Conservation (phyloP, 2,113 vertebrate species). For the Oryzias celebensis region DNA sequence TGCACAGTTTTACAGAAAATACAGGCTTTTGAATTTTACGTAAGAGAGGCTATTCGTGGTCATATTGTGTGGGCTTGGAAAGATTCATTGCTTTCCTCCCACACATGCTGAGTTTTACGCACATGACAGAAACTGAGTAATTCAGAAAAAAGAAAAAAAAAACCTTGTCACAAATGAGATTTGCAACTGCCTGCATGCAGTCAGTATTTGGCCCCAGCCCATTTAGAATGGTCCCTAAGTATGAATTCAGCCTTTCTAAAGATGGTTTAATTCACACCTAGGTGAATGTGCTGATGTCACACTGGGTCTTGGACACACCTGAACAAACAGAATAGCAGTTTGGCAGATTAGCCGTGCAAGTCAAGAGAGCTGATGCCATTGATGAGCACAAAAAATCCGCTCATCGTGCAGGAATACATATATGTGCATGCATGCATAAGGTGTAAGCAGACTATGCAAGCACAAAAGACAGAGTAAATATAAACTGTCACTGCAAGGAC, state of each 20-base stretch:
- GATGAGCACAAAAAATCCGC: constrained; percentile 13
- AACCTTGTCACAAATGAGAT: constrained; percentile 43
- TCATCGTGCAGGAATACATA: constrained; percentile 5
- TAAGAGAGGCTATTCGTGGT: constrained; percentile 64
- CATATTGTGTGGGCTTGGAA: constrained; percentile 58
- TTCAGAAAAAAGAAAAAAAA: constrained; percentile 49
- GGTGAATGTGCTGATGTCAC: constrained; percentile 62
- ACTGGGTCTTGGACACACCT: constrained; percentile 58
- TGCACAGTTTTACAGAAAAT: constrained; percentile 8
- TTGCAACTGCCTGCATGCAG: constrained; percentile 40
- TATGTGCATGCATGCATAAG: constrained; percentile 7
- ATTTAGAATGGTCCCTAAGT: constrained; percentile 28
- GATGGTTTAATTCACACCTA: constrained; percentile 58
- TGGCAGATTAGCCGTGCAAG: constrained; percentile 18
- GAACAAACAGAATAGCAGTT: constrained; percentile 53
- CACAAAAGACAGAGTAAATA: constrained; percentile 33
- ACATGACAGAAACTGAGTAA: constrained; percentile 57
- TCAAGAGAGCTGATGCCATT: constrained; percentile 25
- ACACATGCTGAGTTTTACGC: constrained; percentile 60
- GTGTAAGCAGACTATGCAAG: constrained; percentile 12
- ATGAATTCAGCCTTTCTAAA: constrained; percentile 36
- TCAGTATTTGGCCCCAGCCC: constrained; percentile 9
- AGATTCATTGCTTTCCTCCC: constrained; percentile 55
- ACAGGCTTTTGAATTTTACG: constrained; percentile 34
- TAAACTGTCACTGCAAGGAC: constrained; percentile 44